Percentiles rank a stretch among this genome's conserved stretches.
Evolutionary conservation across 2,888 invertebrate genomes (phyloP).

Genomic region (Shargacucullia verbasci): DNA sequence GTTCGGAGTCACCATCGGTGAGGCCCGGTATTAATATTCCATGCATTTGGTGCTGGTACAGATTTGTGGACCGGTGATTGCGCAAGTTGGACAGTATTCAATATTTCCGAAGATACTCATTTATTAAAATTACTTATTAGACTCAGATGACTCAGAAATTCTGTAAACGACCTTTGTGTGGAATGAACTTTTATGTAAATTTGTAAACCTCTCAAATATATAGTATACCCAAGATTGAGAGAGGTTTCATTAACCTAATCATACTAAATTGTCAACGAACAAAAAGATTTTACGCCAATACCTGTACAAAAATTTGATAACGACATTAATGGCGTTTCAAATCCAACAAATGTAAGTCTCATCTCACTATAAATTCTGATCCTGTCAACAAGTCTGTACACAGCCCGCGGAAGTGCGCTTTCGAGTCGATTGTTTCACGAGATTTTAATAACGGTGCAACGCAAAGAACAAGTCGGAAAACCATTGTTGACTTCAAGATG

Average conservation of each 20-base stretch:
- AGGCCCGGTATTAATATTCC: slow-evolving; percentile 79
- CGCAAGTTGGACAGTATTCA: background rate
- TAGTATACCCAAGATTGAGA: too few species aligned
- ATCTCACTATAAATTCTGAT: slow-evolving; percentile 42
- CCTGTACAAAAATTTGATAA: too few species aligned
- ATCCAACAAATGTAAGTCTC: slow-evolving; percentile 4
- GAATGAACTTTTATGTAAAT: too few species aligned
- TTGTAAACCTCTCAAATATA: too few species aligned
- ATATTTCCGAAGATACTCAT: too few species aligned
- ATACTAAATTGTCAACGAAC: too few species aligned
- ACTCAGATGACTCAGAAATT: too few species aligned
- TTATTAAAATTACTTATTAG: too few species aligned
- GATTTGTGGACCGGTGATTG: slow-evolving; percentile 43
- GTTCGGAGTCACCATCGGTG: slow-evolving; percentile 80
- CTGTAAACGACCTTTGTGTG: too few species aligned
- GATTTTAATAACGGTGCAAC: slow-evolving; percentile 89
- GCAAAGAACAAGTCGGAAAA: slow-evolving; percentile 84
- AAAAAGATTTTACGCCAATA: too few species aligned
- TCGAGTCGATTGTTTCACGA: slow-evolving; percentile 88
- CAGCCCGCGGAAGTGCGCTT: slow-evolving; percentile 84
- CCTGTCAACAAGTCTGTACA: slow-evolving; percentile 74
- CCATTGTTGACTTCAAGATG: slow-evolving; percentile 86
- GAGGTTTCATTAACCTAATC: too few species aligned
- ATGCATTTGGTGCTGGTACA: slow-evolving; percentile 78
- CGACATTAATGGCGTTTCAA: background rate